Conservation (phyloP, 2,797 vertebrate species). For the Fistularia tabacaria region DNA sequence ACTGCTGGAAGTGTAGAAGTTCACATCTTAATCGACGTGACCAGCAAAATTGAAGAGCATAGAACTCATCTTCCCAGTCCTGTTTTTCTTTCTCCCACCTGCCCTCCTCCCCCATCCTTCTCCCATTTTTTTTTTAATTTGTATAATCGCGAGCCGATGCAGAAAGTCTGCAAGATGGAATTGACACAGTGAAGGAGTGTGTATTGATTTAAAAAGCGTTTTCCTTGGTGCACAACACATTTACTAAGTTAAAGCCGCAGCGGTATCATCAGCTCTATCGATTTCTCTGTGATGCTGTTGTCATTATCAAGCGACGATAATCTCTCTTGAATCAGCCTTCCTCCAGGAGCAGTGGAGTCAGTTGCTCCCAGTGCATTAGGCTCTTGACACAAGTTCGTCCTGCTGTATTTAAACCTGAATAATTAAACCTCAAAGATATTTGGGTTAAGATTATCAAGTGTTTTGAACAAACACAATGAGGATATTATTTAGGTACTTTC, state of each 20-base stretch:
- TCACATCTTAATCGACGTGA: slow-evolving; percentile 79
- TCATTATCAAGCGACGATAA: slow-evolving; percentile 58
- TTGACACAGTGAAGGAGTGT: not conserved
- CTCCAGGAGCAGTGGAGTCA: slow-evolving; percentile 28
- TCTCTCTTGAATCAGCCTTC: slow-evolving; percentile 39
- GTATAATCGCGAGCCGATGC: slow-evolving; percentile 53
- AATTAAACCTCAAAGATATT: not conserved
- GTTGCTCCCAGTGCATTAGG: slow-evolving; percentile 9
- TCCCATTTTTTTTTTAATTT: slow-evolving; percentile 44
- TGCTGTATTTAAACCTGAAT: not conserved
- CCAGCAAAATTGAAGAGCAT: slow-evolving; percentile 66
- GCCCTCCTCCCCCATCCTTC: not conserved
- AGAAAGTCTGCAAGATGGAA: not conserved
- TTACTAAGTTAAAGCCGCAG: slow-evolving; percentile 45
- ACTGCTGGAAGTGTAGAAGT: slow-evolving; percentile 71
- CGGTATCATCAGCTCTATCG: slow-evolving; percentile 48
- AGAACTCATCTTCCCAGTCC: slow-evolving; percentile 64
- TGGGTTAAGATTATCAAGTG: no score
- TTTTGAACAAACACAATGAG: no score
- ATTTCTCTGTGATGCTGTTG: slow-evolving; percentile 48
- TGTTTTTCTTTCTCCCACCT: slow-evolving; percentile 44
- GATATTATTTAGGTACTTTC: no score
- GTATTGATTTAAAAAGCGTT: slow-evolving; percentile 36
- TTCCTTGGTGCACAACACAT: slow-evolving; percentile 39
- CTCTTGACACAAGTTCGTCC: slow-evolving; percentile 31